A percentile compares a stretch with the other conserved stretches of the same genome.
These are phyloP conservation scores for Pipistrellus nathusii DNA, from an alignment of 2,797 vertebrate genomes.

Conservation along the genomic window DNA sequence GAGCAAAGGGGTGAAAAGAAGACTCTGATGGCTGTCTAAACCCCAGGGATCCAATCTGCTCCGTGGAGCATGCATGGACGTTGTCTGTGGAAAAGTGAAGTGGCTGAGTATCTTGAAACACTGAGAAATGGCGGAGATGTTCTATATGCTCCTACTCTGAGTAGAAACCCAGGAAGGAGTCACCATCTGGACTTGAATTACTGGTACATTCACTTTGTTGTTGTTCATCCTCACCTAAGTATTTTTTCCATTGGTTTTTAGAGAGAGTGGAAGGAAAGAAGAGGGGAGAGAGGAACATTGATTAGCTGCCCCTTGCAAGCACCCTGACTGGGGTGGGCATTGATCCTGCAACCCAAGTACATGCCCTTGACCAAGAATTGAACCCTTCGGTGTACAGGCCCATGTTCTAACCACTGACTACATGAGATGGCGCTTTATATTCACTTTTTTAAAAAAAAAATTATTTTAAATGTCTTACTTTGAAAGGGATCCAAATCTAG, in stretches of 20 bases:
- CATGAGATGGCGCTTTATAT: too few relatives aligned
- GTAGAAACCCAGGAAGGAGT: neutral
- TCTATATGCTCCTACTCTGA: neutral
- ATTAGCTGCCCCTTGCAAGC: too few relatives aligned
- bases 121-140: neutral
- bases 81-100: neutral
- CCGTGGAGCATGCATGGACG: accelerated
- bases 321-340: too few relatives aligned
- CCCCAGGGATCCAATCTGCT: neutral
- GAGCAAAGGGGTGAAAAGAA: neutral
- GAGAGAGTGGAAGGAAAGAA: too few relatives aligned
- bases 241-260: too few relatives aligned
- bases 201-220: neutral
- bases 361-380: too few relatives aligned
- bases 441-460: neutral
- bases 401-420: too few relatives aligned
- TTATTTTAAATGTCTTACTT: neutral
- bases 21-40: neutral
- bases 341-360: too few relatives aligned
- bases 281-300: too few relatives aligned
- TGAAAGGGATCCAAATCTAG: conserved; percentile 14
- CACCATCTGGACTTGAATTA: neutral
- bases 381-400: too few relatives aligned
- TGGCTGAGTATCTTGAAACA: neutral
- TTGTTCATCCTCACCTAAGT: too few relatives aligned